Evolutionary conservation across 2,888 invertebrate species (phyloP), one percentile per base, ranked within the genome.

Genomic region (Alloplasta piceator): DNA sequence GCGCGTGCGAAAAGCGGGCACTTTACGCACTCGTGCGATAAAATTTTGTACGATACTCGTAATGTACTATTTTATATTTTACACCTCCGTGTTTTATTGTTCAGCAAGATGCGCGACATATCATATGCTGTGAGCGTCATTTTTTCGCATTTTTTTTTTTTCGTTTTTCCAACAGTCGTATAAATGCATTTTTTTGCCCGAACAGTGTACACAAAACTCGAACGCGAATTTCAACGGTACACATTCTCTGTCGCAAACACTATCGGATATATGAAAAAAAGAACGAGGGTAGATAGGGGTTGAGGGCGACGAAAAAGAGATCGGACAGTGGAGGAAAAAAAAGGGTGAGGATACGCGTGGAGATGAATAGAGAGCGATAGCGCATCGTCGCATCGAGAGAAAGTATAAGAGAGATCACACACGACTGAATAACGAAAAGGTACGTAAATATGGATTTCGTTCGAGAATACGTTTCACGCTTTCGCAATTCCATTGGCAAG

Each of bases 381-480:
- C 56, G 72, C 60, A 46, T 41, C n/a, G 63, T 50, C 36, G 26
- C 12, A 16, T 26, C 50, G 61, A 67, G 41, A 52, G 52, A 52
- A 12, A 12, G 39, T 70, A 50, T 39, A 36, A 39, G 48, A 50
- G 56, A 68, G 48, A 52, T 55, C 72, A 72, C 70, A 79, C 61
- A 58, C 72, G 58, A 68, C 52, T 50, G 80, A 73, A 73, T 14
- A 41, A 41, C 70, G 52, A 70, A 74, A 74, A 71, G 70, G 60
- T 16, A 66, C 66, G 74, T 78, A 71, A 81, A 78, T 81, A 81
- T 78, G 78, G 78, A 81, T 78, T 78, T 75, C 55, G 66, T 74
- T 70, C 64, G 73, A 64, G 68, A 80, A 80, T 80, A 70, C 68
- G 61, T 66, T 81, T 81, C 60, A 60, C 73, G 74, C 63, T 77